phyloP scores from a whole-genome alignment of 2,113 vertebrate genomes.

The Tragulus kanchil region DNA sequence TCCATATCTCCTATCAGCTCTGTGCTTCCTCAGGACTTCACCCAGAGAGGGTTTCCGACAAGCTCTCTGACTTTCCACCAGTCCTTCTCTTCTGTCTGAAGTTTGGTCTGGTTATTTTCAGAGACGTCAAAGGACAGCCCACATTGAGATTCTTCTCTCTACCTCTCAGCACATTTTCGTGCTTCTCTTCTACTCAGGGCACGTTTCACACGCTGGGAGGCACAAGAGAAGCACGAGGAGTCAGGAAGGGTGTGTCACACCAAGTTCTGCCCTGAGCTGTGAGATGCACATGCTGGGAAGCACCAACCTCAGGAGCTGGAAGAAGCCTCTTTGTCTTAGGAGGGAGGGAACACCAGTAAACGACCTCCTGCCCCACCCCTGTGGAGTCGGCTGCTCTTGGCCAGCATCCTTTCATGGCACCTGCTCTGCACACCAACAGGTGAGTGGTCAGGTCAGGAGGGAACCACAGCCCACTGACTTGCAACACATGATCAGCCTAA shows the following conservation, averaged over 20 bases:
- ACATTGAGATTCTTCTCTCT: neutral
- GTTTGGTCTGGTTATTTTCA: conserved; percentile 15
- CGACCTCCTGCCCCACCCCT: neutral
- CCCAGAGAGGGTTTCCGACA: neutral
- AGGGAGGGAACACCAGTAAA: neutral
- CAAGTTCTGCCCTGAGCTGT: neutral
- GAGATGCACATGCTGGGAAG: no score
- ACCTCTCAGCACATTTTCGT: neutral
- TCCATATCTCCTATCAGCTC: neutral
- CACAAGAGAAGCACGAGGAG: neutral
- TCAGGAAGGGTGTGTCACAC: neutral
- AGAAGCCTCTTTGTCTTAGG: neutral
- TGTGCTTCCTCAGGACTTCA: accelerated
- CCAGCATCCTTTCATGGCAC: neutral
- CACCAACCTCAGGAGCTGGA: neutral
- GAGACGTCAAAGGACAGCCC: neutral
- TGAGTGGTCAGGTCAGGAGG: neutral
- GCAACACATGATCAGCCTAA: neutral
- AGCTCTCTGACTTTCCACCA: neutral
- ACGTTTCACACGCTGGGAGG: accelerated
- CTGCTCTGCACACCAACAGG: neutral
- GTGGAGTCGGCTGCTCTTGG: neutral
- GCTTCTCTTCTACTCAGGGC: neutral
- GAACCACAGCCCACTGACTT: neutral
- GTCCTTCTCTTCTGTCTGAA: neutral